Percentiles rank a stretch among this genome's conserved stretches.
phyloP scores from a whole-genome alignment of 2,113 vertebrate genomes.

The Hemiscyllium ocellatum region DNA sequence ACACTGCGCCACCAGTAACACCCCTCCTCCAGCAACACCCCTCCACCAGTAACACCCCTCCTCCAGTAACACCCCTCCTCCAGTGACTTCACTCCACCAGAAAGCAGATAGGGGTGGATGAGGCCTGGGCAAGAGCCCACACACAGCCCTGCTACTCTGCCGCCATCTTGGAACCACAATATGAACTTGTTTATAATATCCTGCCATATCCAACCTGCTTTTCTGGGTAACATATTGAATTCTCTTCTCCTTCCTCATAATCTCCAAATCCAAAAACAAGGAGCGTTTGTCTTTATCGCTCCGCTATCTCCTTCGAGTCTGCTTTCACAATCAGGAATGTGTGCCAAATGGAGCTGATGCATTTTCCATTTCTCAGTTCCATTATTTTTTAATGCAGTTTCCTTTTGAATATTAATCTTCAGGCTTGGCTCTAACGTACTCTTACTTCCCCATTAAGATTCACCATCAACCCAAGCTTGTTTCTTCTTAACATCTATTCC shows the following conservation, averaged over 20 bases:
- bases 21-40: too few species aligned
- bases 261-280: background rate
- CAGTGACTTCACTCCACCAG: too few species aligned
- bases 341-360: background rate
- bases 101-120: too few species aligned
- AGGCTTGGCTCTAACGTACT: background rate
- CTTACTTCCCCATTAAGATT: background rate
- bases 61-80: too few species aligned
- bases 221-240: background rate
- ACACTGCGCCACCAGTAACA: too few species aligned
- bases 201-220: background rate
- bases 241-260: background rate
- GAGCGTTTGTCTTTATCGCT: background rate
- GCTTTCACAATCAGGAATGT: background rate
- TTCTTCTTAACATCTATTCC: background rate
- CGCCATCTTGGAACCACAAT: background rate
- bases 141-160: background rate
- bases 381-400: background rate
- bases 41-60: too few species aligned
- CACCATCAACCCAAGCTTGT: background rate
- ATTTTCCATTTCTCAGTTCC: background rate
- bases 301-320: background rate
- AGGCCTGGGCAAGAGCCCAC: too few species aligned
- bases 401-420: background rate
- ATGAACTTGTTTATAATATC: background rate